Percentiles rank a stretch among this genome's conserved stretches.
phyloP scores from a whole-genome alignment of 2,113 vertebrate species.

The Garra rufa region DNA sequence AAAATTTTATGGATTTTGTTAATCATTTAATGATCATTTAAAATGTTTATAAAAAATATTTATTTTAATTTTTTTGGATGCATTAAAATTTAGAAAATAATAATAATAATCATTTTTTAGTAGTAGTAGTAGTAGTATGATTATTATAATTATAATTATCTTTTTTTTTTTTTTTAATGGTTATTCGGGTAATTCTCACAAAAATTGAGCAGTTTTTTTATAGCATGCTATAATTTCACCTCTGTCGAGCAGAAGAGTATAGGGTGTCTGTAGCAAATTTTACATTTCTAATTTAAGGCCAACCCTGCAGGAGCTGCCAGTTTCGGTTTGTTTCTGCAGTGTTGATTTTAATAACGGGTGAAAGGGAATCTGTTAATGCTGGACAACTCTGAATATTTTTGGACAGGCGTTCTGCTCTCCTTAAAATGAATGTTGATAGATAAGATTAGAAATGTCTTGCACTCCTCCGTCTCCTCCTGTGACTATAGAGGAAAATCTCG shows the following conservation, averaged over 20 bases:
- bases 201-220: not conserved
- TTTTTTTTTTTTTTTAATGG: too few species aligned
- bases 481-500: not conserved
- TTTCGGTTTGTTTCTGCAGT: slow-evolving; percentile 51
- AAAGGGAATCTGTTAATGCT: slow-evolving; percentile 55
- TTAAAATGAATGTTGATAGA: slow-evolving; percentile 62
- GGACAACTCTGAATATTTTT: slow-evolving; percentile 44
- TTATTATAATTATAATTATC: too few species aligned
- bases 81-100: too few species aligned
- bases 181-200: not conserved
- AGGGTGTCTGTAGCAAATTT: not conserved
- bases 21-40: too few species aligned
- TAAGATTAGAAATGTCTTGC: slow-evolving; percentile 61
- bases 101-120: too few species aligned
- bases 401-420: slow-evolving; percentile 54
- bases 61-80: too few species aligned
- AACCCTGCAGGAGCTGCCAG: slow-evolving; percentile 59
- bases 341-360: slow-evolving; percentile 70
- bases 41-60: too few species aligned
- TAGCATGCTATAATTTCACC: not conserved
- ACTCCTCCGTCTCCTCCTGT: slow-evolving; percentile 34
- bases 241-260: not conserved
- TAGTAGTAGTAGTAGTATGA: too few species aligned
- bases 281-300: slow-evolving; percentile 55
- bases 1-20: too few species aligned